These are phyloP conservation scores for Antedon mediterranea DNA, from an alignment of 53 echinoderm and acorn worm genomes.

Conservation along the genomic window DNA sequence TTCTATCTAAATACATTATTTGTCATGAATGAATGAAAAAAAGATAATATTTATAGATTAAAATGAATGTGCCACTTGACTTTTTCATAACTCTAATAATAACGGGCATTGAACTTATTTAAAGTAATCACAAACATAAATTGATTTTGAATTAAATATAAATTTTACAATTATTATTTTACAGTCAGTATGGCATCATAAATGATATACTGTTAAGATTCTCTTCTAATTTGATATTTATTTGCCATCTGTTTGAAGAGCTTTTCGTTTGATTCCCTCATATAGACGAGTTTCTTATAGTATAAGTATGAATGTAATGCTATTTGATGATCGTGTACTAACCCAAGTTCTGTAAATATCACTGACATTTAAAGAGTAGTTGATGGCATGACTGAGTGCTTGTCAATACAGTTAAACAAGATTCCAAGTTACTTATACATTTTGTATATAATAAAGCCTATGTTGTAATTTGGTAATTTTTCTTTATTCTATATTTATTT, in stretches of 20 bases:
- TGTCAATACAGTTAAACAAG: too few species aligned
- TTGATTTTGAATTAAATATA: neutral
- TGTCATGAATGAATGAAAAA: too few species aligned
- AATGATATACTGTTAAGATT: neutral
- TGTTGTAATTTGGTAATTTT: too few species aligned
- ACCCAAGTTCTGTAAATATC: neutral
- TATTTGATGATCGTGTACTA: neutral
- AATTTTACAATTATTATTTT: neutral
- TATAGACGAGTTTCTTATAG: neutral
- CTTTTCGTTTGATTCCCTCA: neutral
- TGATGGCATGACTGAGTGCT: neutral
- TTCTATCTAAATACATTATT: too few species aligned
- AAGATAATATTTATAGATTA: too few species aligned
- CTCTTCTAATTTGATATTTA: neutral
- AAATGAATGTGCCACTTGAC: too few species aligned
- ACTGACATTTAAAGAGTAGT: neutral
- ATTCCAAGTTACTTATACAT: too few species aligned
- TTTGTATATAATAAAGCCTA: too few species aligned
- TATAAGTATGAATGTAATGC: neutral
- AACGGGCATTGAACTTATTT: neutral
- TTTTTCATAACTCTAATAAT: too few species aligned
- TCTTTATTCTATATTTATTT: too few species aligned
- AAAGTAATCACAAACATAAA: neutral
- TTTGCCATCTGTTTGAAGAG: neutral
- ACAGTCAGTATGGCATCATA: neutral